phyloP scores from a whole-genome alignment of 2,113 vertebrate species.

The Sylvietta virens region DNA sequence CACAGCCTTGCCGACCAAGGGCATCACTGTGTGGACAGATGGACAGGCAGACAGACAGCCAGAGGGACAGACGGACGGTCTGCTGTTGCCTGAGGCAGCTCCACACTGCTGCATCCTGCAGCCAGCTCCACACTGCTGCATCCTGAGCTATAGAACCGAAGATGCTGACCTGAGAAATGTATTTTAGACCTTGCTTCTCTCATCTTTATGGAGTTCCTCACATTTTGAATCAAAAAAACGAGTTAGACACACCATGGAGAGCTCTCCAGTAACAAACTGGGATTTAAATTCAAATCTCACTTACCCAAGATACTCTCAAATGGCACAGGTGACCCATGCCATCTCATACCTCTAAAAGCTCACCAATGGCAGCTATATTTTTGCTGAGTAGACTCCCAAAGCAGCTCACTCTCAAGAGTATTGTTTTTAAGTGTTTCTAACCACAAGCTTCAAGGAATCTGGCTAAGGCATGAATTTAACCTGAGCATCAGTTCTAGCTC shows the following conservation, averaged over 20 bases:
- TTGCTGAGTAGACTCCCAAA: background rate
- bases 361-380: background rate
- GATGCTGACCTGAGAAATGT: background rate
- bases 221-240: background rate
- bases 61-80: background rate
- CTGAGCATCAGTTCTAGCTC: background rate
- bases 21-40: background rate
- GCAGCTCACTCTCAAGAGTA: background rate
- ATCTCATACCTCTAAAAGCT: background rate
- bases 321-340: background rate
- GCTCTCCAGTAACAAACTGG: background rate
- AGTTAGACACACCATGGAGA: background rate
- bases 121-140: background rate
- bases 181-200: background rate
- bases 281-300: background rate
- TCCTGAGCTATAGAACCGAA: background rate
- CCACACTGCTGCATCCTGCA: background rate
- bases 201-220: background rate
- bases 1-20: background rate
- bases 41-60: background rate
- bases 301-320: background rate
- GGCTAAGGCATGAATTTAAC: background rate
- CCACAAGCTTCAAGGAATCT: background rate
- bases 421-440: background rate
- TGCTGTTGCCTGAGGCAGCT: background rate